These are phyloP conservation scores for Hyles lineata DNA, from an alignment of 2,888 invertebrate genomes.

Conservation along the genomic window DNA sequence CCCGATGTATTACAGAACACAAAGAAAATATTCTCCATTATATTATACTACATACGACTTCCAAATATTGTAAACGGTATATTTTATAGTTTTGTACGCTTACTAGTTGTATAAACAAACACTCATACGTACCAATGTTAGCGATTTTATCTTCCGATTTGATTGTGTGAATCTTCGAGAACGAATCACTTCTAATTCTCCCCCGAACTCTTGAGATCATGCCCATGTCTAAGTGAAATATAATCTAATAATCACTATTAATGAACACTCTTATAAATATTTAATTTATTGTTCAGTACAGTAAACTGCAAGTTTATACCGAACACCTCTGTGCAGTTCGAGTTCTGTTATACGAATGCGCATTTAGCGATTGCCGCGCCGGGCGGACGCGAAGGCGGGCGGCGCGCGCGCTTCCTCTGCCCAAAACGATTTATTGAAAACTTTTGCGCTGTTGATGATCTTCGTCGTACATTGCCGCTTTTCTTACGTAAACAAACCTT, in stretches of 20 bases:
- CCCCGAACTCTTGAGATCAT: conserved; percentile 89
- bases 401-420: conserved; percentile 53
- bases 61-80: neutral
- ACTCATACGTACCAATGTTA: conserved; percentile 84
- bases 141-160: conserved; percentile 88
- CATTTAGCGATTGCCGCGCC: conserved; percentile 51
- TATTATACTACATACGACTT: neutral
- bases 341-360: conserved; percentile 74
- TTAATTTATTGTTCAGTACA: conserved; percentile 11
- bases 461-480: neutral
- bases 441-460: neutral
- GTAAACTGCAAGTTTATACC: conserved; percentile 26
- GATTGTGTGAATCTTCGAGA: conserved; percentile 86
- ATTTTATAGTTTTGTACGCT: neutral
- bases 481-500: neutral
- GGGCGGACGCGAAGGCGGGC: conserved; percentile 62
- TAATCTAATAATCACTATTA: conserved; percentile 37
- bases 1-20: neutral
- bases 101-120: neutral
- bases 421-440: neutral
- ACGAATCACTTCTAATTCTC: conserved; percentile 86
- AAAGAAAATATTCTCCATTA: too few species aligned
- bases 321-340: conserved; percentile 52
- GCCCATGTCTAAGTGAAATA: conserved; percentile 73
- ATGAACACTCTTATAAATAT: conserved; percentile 23